phyloP scores from a whole-genome alignment of 2,888 invertebrate species.

The Petrolisthes cinctipes region DNA sequence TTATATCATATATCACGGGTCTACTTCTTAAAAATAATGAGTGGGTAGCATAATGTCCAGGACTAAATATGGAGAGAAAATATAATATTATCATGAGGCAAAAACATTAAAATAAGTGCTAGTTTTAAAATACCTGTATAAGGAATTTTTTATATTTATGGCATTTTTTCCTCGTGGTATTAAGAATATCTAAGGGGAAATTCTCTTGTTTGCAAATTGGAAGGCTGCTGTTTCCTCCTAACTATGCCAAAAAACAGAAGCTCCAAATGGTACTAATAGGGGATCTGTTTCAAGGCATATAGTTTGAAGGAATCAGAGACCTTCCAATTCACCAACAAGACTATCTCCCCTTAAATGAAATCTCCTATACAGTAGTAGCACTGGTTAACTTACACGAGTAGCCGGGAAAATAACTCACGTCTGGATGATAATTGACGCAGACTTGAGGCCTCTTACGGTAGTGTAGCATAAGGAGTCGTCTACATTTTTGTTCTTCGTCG shows the following conservation, averaged over 20 bases:
- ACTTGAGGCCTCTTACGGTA: slow-evolving; percentile 79
- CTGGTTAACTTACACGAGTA: neutral
- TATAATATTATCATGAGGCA: neutral
- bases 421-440: slow-evolving; percentile 90
- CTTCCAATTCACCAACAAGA: too few relatives aligned
- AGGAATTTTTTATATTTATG: neutral
- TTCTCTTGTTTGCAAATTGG: too few relatives aligned
- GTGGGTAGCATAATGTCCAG: too few relatives aligned
- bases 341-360: neutral
- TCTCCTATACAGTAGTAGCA: neutral
- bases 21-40: too few relatives aligned
- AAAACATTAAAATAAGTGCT: neutral
- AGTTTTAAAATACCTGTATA: neutral
- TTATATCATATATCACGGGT: too few relatives aligned
- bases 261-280: too few relatives aligned
- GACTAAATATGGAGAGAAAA: too few relatives aligned
- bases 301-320: too few relatives aligned
- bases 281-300: too few relatives aligned
- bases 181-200: too few relatives aligned
- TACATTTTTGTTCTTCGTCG: slow-evolving; percentile 66
- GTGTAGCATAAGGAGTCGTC: slow-evolving; percentile 76
- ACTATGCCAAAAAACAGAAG: too few relatives aligned
- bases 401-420: slow-evolving; percentile 70
- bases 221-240: too few relatives aligned
- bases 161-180: neutral